Conservation (phyloP, 2,888 invertebrate species). For the Lasioglossum calceatum region DNA sequence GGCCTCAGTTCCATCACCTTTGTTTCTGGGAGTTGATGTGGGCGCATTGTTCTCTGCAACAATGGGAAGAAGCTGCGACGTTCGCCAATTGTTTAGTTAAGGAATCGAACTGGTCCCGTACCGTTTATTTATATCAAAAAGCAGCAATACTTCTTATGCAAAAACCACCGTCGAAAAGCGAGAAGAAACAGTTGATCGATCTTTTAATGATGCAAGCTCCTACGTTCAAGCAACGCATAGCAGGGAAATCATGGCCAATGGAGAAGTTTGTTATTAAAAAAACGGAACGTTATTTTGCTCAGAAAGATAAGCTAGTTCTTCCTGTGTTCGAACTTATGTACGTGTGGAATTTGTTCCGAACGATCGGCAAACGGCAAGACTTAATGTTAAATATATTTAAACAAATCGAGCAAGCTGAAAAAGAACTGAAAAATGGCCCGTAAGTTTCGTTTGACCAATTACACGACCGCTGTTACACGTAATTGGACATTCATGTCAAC, state of each 20-base stretch:
- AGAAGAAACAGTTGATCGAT: conserved; percentile 86
- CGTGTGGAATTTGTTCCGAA: conserved; percentile 96
- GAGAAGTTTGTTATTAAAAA: conserved; percentile 98
- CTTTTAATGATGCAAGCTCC: conserved; percentile 92
- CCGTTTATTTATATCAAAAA: conserved; percentile 96
- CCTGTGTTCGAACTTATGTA: conserved; percentile 96
- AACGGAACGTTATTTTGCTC: conserved; percentile 91
- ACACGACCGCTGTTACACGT: not conserved
- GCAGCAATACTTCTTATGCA: conserved; percentile 93
- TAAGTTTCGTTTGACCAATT: conserved; percentile 66
- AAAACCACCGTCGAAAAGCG: conserved; percentile 85
- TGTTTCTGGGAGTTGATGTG: conserved; percentile 98
- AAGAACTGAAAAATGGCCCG: conserved; percentile 69
- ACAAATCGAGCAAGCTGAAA: conserved; percentile 86
- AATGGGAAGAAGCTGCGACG: conserved; percentile 91
- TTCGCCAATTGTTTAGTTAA: conserved; percentile 90
- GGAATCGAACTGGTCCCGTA: conserved; percentile 96
- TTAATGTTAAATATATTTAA: conserved; percentile 88
- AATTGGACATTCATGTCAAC: not conserved
- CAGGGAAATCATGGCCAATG: conserved; percentile 98
- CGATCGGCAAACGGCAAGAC: conserved; percentile 90
- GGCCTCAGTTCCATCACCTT: conserved; percentile 96
- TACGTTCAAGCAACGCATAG: conserved; percentile 93
- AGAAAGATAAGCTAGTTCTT: conserved; percentile 90
- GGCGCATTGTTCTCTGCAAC: conserved; percentile 90